Percentiles rank a stretch among this genome's conserved stretches.
Evolutionary conservation across 2,797 vertebrate species (phyloP).

Genomic region (Semotilus atromaculatus): DNA sequence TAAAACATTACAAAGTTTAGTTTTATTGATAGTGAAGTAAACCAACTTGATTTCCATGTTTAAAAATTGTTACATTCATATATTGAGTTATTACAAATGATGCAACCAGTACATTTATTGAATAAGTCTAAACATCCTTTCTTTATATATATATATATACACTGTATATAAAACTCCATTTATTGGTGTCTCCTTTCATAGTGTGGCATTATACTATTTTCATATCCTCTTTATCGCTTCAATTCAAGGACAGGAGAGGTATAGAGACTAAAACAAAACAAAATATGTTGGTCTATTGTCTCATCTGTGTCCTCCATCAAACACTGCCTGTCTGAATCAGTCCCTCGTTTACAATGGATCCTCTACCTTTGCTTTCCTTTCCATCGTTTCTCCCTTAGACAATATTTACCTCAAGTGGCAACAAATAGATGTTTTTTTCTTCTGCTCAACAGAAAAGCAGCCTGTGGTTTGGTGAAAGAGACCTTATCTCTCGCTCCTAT

Average conservation of each 20-base stretch:
- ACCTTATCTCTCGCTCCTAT: slow-evolving; percentile 55
- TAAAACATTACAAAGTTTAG: neutral
- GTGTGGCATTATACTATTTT: neutral
- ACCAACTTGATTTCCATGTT: neutral
- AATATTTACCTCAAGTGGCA: slow-evolving; percentile 49
- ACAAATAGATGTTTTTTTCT: slow-evolving; percentile 32
- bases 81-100: neutral
- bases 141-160: neutral
- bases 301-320: neutral
- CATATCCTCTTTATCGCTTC: neutral
- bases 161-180: neutral
- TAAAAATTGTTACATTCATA: neutral
- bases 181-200: neutral
- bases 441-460: slow-evolving; percentile 30
- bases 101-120: neutral
- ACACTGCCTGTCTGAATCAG: slow-evolving; percentile 3
- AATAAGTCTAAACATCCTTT: neutral
- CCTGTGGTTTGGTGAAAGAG: slow-evolving; percentile 23
- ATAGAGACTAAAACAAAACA: neutral
- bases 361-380: slow-evolving; percentile 42
- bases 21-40: neutral
- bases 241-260: neutral
- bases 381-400: slow-evolving; percentile 34
- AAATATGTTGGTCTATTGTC: slow-evolving; percentile 4
- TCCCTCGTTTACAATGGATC: slow-evolving; percentile 35